phyloP scores from a whole-genome alignment of 2,888 invertebrate species.

The Acronicta psi region DNA sequence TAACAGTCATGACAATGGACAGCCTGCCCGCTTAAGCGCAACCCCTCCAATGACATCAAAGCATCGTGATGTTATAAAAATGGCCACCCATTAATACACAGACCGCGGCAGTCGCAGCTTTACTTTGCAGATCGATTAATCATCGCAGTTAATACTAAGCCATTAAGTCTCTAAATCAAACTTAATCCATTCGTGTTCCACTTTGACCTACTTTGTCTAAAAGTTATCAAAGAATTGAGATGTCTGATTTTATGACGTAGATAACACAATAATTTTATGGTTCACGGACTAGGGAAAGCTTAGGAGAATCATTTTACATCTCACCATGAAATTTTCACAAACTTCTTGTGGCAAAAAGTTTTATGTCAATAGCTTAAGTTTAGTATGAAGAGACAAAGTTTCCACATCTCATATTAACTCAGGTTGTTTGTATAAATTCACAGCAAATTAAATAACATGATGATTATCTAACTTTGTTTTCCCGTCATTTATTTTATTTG shows the following conservation, averaged over 20 bases:
- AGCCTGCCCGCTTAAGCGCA: no score
- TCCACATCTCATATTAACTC: neutral
- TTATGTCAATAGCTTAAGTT: constrained; percentile 28
- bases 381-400: constrained; percentile 21
- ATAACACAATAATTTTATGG: constrained; percentile 13
- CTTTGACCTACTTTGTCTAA: no score
- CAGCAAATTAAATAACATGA: no score
- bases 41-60: no score
- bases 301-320: constrained; percentile 16
- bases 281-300: constrained; percentile 12
- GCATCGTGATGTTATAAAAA: no score
- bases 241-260: neutral
- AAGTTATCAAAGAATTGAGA: constrained; percentile 1
- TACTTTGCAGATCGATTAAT: neutral
- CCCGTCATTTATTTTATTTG: no score
- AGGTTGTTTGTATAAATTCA: constrained; percentile 2
- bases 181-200: neutral
- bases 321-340: constrained; percentile 16
- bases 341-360: constrained; percentile 27
- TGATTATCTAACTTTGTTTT: no score
- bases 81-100: no score
- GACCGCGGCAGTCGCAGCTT: no score
- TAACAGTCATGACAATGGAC: no score
- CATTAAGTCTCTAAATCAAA: neutral
- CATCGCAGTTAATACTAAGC: neutral